Percentiles rank a stretch among this genome's conserved stretches.
These are phyloP conservation scores for Lumbricus terrestris DNA, from an alignment of 2,888 invertebrate genomes.

Conservation along the genomic window DNA sequence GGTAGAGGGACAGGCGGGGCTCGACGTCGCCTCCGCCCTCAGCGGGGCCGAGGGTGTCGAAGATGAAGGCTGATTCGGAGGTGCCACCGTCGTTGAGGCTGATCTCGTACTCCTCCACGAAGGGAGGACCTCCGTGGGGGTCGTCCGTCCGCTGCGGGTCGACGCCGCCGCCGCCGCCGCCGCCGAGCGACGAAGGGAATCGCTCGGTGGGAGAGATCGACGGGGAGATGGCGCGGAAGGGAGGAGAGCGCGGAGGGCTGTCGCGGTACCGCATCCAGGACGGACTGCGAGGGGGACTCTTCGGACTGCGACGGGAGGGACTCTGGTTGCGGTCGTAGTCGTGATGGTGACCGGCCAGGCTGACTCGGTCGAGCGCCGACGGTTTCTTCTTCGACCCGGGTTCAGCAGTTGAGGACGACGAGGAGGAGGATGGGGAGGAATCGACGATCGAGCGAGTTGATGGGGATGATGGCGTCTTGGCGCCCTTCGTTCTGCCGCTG, in stretches of 20 bases:
- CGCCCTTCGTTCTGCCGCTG: background rate
- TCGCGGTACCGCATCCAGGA: slow-evolving; percentile 44
- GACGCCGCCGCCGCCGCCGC: no score
- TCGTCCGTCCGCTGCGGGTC: slow-evolving; percentile 46
- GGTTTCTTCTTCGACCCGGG: slow-evolving; percentile 31
- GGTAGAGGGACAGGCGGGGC: background rate
- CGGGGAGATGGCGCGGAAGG: slow-evolving; percentile 43
- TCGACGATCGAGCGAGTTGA: slow-evolving; percentile 43
- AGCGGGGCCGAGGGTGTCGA: background rate
- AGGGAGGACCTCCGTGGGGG: no score
- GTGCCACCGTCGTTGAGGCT: background rate
- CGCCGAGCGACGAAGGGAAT: slow-evolving; percentile 47
- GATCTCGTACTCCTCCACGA: slow-evolving; percentile 16
- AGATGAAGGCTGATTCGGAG: background rate
- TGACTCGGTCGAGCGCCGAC: slow-evolving; percentile 34
- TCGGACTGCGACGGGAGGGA: slow-evolving; percentile 32
- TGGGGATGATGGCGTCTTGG: slow-evolving; percentile 48
- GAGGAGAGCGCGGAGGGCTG: slow-evolving; percentile 39
- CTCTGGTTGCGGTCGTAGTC: slow-evolving; percentile 34
- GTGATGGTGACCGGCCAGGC: slow-evolving; percentile 24
- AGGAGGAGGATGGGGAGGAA: no score
- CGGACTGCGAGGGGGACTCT: slow-evolving; percentile 53
- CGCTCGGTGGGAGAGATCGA: slow-evolving; percentile 49
- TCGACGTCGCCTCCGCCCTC: background rate
- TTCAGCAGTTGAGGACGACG: background rate